Conservation (phyloP, 2,888 invertebrate species). For the Steinernema carpocapsae region DNA sequence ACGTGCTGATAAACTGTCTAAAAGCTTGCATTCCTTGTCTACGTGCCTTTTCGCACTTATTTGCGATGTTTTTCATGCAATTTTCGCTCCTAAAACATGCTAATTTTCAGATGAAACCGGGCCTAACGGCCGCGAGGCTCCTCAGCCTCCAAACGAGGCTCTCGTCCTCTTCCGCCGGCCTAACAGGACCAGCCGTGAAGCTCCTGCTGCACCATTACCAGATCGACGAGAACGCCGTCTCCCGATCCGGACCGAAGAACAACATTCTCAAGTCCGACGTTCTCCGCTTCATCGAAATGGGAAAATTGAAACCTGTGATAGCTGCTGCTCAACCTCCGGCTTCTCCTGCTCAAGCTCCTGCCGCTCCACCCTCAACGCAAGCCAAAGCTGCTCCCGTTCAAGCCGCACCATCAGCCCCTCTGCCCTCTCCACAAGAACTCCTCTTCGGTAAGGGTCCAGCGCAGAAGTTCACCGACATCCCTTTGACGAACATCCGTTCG, state of each 20-base stretch:
- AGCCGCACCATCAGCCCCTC: neutral
- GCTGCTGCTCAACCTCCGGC: constrained; percentile 13
- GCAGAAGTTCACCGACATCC: constrained; percentile 72
- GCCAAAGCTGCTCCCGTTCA: neutral
- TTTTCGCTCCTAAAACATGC: neutral
- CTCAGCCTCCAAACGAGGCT: neutral
- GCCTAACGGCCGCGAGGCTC: constrained; percentile 25
- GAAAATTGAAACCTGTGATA: constrained; percentile 52
- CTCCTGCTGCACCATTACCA: constrained; percentile 75
- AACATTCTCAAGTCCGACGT: constrained; percentile 74
- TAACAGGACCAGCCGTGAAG: constrained; percentile 75
- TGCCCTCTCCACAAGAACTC: neutral
- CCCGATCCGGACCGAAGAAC: constrained; percentile 75
- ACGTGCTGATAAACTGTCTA: no score
- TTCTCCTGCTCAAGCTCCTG: constrained; percentile 17
- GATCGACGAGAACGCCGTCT: constrained; percentile 71
- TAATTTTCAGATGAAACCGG: constrained; percentile 3
- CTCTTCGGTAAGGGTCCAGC: constrained; percentile 32
- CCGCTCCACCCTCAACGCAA: constrained; percentile 1
- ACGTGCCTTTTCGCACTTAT: no score
- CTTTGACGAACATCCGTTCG: constrained; percentile 75
- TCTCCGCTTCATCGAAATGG: constrained; percentile 49
- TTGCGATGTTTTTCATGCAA: no score
- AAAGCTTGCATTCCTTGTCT: no score
- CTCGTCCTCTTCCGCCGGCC: constrained; percentile 6